These are phyloP conservation scores for Phoxinus dragarum DNA, from an alignment of 2,797 vertebrate species.

Conservation along the genomic window DNA sequence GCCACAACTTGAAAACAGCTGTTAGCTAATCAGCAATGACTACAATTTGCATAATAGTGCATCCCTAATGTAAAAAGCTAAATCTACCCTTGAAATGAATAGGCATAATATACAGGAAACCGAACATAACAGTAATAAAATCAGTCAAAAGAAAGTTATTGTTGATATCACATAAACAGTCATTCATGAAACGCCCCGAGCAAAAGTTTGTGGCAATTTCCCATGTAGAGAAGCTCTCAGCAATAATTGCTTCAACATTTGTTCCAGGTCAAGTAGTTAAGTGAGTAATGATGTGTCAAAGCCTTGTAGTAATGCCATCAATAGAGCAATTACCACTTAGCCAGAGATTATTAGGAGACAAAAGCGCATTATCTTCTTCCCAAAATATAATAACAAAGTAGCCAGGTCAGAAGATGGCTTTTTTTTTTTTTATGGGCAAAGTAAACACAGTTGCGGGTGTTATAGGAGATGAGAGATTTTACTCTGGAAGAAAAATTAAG, in stretches of 20 bases:
- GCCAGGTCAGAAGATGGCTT: slow-evolving; percentile 73
- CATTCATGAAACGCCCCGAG: slow-evolving; percentile 73
- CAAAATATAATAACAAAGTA: slow-evolving; percentile 82
- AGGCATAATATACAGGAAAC: neutral
- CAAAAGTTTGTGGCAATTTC: slow-evolving; percentile 85
- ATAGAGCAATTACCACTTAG: slow-evolving; percentile 91
- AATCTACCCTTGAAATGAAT: neutral
- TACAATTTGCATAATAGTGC: neutral
- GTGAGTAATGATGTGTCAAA: slow-evolving; percentile 93
- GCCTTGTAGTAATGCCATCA: slow-evolving; percentile 86
- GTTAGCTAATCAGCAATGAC: neutral
- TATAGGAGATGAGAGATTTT: slow-evolving; percentile 24
- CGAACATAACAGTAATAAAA: neutral
- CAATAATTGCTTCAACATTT: slow-evolving; percentile 90
- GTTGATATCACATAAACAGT: slow-evolving; percentile 21
- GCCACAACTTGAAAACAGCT: neutral
- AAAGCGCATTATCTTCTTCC: slow-evolving; percentile 83
- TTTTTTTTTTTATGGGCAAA: neutral
- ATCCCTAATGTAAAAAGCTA: slow-evolving; percentile 4
- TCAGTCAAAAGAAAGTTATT: slow-evolving; percentile 12
- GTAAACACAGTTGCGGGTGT: slow-evolving; percentile 49
- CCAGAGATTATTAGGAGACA: slow-evolving; percentile 84
- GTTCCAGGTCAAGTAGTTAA: slow-evolving; percentile 92
- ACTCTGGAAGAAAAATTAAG: slow-evolving; percentile 15
- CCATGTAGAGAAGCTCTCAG: slow-evolving; percentile 84